Evolutionary conservation across 2,888 invertebrate species (phyloP), one percentile per base, ranked within the genome.

Genomic region (Drosophila prostipennis): DNA sequence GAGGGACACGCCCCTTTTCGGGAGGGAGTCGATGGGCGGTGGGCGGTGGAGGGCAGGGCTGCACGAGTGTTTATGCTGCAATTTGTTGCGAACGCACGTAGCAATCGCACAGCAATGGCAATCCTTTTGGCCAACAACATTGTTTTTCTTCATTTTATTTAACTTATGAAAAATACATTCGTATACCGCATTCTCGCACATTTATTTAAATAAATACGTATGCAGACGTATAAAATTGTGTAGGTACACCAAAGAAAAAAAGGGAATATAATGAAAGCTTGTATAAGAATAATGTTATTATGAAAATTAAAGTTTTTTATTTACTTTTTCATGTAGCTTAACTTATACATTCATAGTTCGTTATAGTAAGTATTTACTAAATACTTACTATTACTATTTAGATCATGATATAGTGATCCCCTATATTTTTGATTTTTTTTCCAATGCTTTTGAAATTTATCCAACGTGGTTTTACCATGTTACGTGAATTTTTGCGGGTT

Each of bases 61-160:
- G 61, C 13, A 37, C 34, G n/a, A 16, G 45, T 68, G 61, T 65
- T 71, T 75, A 65, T 71, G 71, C 57, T 45, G 64, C 74, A 65
- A 58, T 71, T 74, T 71, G 74, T 71, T 75, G 71, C 74, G 19
- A 71, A 55, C 52, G 57, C 75, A 67, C 72, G 74, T 71, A 51
- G 68, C 57, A 57, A 54, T 61, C 45, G 58, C 40, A 68, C 26
- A 13, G 52, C 43, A 37, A 16, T 26, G 45, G 61, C 71, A 70
- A 61, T 67, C 40, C 48, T 46, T 54, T 57, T 40, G 43, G 46
- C 45, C 69, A 63, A 67, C 54, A 78, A 58, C 61, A 70, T 57
- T 52, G 54, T 45, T 60, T 55, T 70, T 60, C 70, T 54, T 54
- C 53, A 60, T 61, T 69, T 70, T 51, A 29, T 49, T 63, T 36